Percentiles rank a stretch among this genome's conserved stretches.
Conservation (phyloP, 35 echinoderm and acorn worm genomes). For the Heliocidaris tuberculata region DNA sequence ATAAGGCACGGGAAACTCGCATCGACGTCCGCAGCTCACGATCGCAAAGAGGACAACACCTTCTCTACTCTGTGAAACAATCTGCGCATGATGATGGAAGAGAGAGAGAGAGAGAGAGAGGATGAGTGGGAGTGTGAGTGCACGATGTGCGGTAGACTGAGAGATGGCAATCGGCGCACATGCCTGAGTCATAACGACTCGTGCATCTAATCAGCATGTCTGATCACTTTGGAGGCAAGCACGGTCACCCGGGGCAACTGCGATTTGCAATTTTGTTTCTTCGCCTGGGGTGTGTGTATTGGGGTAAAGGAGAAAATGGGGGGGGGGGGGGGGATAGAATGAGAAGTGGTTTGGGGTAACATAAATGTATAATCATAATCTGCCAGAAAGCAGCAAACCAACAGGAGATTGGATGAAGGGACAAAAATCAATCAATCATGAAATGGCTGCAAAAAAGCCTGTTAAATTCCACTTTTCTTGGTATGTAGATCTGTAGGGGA, state of each 20-base stretch:
- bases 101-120: not conserved
- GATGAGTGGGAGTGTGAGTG: not conserved
- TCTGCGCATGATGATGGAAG: not conserved
- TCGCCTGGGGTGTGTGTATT: not conserved
- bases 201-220: slow-evolving; percentile 34
- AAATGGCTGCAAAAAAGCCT: not conserved
- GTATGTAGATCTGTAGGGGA: too few relatives aligned
- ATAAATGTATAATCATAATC: not conserved
- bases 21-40: not conserved
- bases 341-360: not conserved
- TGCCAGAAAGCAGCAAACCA: not conserved
- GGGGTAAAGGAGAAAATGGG: too few relatives aligned
- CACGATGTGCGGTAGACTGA: not conserved
- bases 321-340: not conserved
- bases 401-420: not conserved
- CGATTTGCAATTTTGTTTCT: slow-evolving; percentile 22
- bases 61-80: not conserved
- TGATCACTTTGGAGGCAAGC: slow-evolving; percentile 37
- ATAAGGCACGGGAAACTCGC: slow-evolving; percentile 37
- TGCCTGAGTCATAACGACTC: slow-evolving; percentile 25
- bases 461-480: too few relatives aligned
- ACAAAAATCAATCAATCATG: not conserved
- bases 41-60: not conserved
- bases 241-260: not conserved
- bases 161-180: not conserved